phyloP scores from a whole-genome alignment of 2,888 invertebrate species.

The Rotaria macrura region DNA sequence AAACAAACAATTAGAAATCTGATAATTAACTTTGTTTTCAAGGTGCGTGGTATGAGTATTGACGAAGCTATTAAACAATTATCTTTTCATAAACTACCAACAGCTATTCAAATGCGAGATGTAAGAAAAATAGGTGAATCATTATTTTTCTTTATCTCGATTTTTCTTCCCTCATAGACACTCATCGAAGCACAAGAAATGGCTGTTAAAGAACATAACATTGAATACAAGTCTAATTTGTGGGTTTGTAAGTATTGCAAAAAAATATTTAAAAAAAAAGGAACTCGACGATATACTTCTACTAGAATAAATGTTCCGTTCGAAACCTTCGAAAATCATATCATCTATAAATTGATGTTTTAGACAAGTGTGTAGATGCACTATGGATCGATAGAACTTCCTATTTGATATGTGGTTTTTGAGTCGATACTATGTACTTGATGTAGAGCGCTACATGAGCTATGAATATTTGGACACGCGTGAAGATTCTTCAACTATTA shows the following conservation, averaged over 20 bases:
- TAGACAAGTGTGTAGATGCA: no score
- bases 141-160: not conserved
- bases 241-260: constrained; percentile 62
- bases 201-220: constrained; percentile 75
- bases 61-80: constrained; percentile 87
- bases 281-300: no score
- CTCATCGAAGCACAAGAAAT: constrained; percentile 77
- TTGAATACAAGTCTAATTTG: constrained; percentile 82
- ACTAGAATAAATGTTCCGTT: no score
- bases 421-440: no score
- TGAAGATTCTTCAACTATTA: no score
- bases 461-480: no score
- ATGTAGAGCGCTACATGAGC: no score
- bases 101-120: constrained; percentile 38
- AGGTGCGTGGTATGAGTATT: constrained; percentile 78
- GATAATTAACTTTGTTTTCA: constrained; percentile 36
- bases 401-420: no score
- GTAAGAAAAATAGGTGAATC: not conserved
- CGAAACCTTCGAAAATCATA: no score
- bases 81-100: constrained; percentile 62
- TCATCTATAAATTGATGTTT: no score
- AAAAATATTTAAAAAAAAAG: no score
- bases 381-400: no score
- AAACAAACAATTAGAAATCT: not conserved
- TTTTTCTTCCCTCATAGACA: constrained; percentile 41